phyloP scores from a whole-genome alignment of 2,113 vertebrate species.

The Phasianus colchicus region DNA sequence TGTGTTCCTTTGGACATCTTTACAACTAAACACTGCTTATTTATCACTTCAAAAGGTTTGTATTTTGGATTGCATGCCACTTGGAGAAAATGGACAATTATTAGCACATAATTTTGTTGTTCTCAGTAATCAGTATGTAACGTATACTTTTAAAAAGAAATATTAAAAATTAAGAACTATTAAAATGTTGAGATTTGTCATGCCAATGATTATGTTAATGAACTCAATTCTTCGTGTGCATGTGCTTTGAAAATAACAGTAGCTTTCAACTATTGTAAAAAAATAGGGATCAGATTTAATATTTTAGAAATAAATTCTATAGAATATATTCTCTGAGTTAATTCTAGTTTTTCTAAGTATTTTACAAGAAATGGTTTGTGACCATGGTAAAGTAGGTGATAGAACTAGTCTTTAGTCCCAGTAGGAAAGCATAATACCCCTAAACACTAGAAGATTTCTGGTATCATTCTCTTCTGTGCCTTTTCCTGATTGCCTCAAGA shows the following conservation, averaged over 20 bases:
- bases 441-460: background rate
- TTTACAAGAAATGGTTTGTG: conserved; percentile 45
- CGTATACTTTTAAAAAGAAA: background rate
- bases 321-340: conserved; percentile 68
- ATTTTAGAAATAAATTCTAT: conserved; percentile 68
- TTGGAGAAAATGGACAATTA: conserved; percentile 1
- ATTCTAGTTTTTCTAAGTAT: conserved; percentile 49
- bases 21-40: background rate
- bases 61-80: conserved; percentile 17
- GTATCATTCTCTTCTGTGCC: background rate
- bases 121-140: too few species aligned
- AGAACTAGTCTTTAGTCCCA: background rate
- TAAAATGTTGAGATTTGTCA: background rate
- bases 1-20: background rate
- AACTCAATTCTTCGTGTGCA: conserved; percentile 22
- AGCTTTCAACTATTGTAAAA: conserved; percentile 59
- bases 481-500: background rate
- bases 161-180: background rate
- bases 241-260: conserved; percentile 46
- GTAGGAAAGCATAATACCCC: background rate
- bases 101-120: background rate
- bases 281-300: conserved; percentile 60
- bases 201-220: conserved; percentile 2
- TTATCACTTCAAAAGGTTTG: background rate
- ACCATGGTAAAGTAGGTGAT: background rate